These are phyloP conservation scores for Pristionchus arcanus DNA, from an alignment of 2,888 invertebrate species.

Conservation along the genomic window DNA sequence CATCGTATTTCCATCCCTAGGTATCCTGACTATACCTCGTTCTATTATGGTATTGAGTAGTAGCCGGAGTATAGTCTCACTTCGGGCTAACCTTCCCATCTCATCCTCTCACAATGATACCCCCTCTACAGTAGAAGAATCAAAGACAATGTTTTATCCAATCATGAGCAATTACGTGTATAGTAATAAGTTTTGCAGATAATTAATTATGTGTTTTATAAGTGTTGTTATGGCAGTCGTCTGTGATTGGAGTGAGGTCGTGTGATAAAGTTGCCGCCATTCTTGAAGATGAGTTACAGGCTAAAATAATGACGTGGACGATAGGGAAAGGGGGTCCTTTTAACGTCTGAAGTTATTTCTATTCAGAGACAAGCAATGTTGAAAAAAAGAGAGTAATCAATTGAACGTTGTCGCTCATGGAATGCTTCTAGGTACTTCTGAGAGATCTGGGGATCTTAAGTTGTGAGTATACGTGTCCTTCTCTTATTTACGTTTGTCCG, in stretches of 20 bases:
- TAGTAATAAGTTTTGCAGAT: conserved; percentile 36
- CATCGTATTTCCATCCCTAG: neutral
- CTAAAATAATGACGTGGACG: neutral
- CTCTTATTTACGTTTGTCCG: neutral
- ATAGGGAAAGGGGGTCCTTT: neutral
- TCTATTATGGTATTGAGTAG: conserved; percentile 51
- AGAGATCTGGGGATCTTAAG: neutral
- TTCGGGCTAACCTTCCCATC: neutral
- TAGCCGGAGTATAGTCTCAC: conserved; percentile 16
- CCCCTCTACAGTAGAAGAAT: neutral
- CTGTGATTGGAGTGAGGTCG: neutral
- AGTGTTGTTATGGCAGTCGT: conserved; percentile 6
- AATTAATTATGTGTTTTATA: conserved; percentile 35
- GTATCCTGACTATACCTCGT: conserved; percentile 41
- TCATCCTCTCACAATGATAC: neutral
- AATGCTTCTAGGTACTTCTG: neutral
- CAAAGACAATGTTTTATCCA: conserved; percentile 43
- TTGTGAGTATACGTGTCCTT: neutral
- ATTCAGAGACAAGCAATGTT: neutral
- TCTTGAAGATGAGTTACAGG: neutral
- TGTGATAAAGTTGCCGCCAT: conserved; percentile 26
- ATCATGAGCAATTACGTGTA: conserved; percentile 48
- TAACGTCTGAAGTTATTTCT: neutral
- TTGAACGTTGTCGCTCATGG: neutral
- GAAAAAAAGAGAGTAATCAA: no score